Base-by-base conservation (phyloP, 2,113 vertebrate species). In the Triplophysa dalaica region DNA sequence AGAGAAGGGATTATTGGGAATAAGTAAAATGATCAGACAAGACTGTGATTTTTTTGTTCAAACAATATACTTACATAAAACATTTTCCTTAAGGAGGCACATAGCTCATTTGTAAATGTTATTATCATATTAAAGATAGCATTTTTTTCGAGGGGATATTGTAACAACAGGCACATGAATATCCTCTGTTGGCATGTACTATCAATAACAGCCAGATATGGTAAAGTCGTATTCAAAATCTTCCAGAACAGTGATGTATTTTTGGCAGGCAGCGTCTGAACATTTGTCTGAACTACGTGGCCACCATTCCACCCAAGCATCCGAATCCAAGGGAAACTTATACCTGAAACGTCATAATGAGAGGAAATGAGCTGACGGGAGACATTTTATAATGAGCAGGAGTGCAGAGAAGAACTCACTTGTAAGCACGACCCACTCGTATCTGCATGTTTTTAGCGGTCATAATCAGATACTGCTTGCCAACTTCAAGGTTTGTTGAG, bases 291-390 rank as follows among this genome's bases (percentile, higher is more conserved):
- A 19, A n/a, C 69, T 24, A 3, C 12, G 33, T 24, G 95, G 96
- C 96, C 94, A 96, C 77, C 90, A 91, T 74, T 97, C 95, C 86
- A 97, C 92, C 92, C 92, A 90, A 0, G 94, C 92, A 2, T 89
- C 90, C 0, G 95, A 94, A 84, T 98, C 97, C 89, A 99, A 84
- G 12, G 94, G 93, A n/a, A 97, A 94, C 68, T 94, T 93, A 75
- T 94, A 96, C 87, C 97, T 99, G 79, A 86, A 48, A 88, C 1
- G 66, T 54, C 2, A 67, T 77, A 72, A 6, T 63, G 8, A 41
- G 75, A 1, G 10, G 22, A 41, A n/a, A 65, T 65, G 12, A 77
- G 26, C 38, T 52, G 1, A 45, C 43, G 2, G 8, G 11, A 45
- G 9, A 58, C 16, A 58, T 16, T 21, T 13, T 33, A 12, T 26